Evolutionary conservation across 2,888 invertebrate genomes (phyloP), one percentile per base, ranked within the genome.

Genomic region (Synergus itoensis): DNA sequence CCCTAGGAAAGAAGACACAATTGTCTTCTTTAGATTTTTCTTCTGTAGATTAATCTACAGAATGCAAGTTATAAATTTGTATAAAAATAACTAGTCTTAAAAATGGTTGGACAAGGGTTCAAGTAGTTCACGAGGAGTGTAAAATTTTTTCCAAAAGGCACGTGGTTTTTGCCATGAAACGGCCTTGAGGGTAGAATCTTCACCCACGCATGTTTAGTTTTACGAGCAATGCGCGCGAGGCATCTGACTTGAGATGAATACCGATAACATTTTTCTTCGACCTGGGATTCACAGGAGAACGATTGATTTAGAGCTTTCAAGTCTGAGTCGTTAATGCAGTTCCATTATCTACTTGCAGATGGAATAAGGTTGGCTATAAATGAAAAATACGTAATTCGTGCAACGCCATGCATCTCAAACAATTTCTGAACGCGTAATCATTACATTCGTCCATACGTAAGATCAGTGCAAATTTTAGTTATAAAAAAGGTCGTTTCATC

Each of bases 281-380:
- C 16, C 8, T 14, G 40, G 64, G 64, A 41, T 65, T 41, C 41
- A 16, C 16, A 65, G 40, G 64, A 41, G 16, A 40, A n/a, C 64
- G 64, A 65, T 65, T 65, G 64, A 65, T 65, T 65, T 41, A n/a
- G n/a, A 40, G 40, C n/a, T 65, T n/a, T 41, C n/a, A n/a, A 40
- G 16, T 41, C 40, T 60, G 60, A n/a, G 11, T 60, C 57, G 57
- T 60, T 60, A 21, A 9, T 60, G 57, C 18, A 18, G 21, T 60
- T 21, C 3, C 18, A 21, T 60, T 60, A 60, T 60, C 57, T 12
- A 60, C 18, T n/a, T 60, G 18, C 18, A 18, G 11, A 18, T 60
- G 18, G 57, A 60, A 60, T 60, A 18, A 60, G 57, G 57, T 60
- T 18, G 21, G 18, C 57, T 60, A 60, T 60, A 21, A 60, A 60